Conservation (phyloP, 2,888 invertebrate species). For the Dusona sp. region DNA sequence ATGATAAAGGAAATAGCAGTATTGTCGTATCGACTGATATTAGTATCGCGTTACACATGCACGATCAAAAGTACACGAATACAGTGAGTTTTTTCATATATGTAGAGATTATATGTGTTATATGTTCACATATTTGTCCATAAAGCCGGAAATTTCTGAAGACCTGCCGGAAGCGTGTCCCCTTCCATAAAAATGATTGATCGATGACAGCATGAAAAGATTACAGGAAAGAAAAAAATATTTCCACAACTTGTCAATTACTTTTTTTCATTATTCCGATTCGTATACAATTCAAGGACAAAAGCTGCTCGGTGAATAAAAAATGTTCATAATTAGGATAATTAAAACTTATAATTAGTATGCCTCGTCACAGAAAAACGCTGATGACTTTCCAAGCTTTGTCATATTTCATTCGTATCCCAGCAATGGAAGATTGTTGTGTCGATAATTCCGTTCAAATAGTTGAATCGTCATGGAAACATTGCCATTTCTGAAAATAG, state of each 20-base stretch:
- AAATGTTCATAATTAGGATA: neutral
- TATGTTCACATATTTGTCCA: conserved; percentile 22
- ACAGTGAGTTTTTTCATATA: conserved; percentile 26
- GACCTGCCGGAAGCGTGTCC: conserved; percentile 38
- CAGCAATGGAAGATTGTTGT: conserved; percentile 23
- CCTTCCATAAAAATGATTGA: conserved; percentile 47
- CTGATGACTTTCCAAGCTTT: neutral
- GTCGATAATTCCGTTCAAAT: conserved; percentile 11
- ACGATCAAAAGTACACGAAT: neutral
- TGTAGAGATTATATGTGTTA: conserved; percentile 54
- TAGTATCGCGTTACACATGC: conserved; percentile 52
- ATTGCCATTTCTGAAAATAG: neutral
- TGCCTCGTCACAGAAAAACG: neutral
- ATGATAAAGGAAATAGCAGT: conserved; percentile 46
- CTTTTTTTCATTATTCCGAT: neutral
- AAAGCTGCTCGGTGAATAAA: neutral
- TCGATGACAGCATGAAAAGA: conserved; percentile 29
- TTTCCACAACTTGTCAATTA: conserved; percentile 24
- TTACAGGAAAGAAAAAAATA: conserved; percentile 15
- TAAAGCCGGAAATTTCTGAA: conserved; percentile 35
- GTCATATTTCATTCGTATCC: neutral
- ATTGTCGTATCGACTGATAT: conserved; percentile 64
- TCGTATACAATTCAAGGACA: neutral
- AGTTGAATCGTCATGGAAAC: conserved; percentile 41
- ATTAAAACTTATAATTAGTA: neutral